phyloP scores from a whole-genome alignment of 2,797 vertebrate species.

The Darevskia mixta region DNA sequence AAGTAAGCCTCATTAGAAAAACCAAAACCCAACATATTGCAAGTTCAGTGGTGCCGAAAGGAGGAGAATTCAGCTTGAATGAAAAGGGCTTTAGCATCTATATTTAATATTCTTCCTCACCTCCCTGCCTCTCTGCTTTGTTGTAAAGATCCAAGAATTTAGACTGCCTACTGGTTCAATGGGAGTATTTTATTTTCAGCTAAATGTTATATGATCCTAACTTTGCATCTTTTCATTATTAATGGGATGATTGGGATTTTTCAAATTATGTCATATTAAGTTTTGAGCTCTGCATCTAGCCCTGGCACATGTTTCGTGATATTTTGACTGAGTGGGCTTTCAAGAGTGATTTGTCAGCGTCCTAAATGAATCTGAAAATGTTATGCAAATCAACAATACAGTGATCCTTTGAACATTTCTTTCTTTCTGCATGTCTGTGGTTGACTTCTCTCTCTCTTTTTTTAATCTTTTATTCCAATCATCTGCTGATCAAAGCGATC shows the following conservation, averaged over 20 bases:
- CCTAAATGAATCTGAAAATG: slow-evolving; percentile 74
- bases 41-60: not conserved
- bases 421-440: slow-evolving; percentile 55
- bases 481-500: slow-evolving; percentile 74
- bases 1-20: not conserved
- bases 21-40: not conserved
- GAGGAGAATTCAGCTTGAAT: not conserved
- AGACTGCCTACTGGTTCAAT: slow-evolving; percentile 10
- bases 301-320: slow-evolving; percentile 49
- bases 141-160: slow-evolving; percentile 13
- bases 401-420: slow-evolving; percentile 75
- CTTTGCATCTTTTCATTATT: slow-evolving; percentile 71
- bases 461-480: slow-evolving; percentile 70
- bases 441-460: slow-evolving; percentile 61
- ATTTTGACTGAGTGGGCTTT: slow-evolving; percentile 68
- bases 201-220: slow-evolving; percentile 56
- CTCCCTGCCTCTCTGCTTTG: not conserved
- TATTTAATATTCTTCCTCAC: slow-evolving; percentile 6
- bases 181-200: slow-evolving; percentile 26
- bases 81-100: not conserved
- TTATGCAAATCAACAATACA: slow-evolving; percentile 75
- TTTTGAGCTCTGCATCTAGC: slow-evolving; percentile 69
- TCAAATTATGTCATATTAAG: slow-evolving; percentile 53
- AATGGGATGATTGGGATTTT: slow-evolving; percentile 62
- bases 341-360: slow-evolving; percentile 75